A percentile compares a stretch with the other conserved stretches of the same genome.
These are phyloP conservation scores for Lepetodrilus schrolli DNA, from an alignment of 2,888 invertebrate genomes.

Conservation along the genomic window DNA sequence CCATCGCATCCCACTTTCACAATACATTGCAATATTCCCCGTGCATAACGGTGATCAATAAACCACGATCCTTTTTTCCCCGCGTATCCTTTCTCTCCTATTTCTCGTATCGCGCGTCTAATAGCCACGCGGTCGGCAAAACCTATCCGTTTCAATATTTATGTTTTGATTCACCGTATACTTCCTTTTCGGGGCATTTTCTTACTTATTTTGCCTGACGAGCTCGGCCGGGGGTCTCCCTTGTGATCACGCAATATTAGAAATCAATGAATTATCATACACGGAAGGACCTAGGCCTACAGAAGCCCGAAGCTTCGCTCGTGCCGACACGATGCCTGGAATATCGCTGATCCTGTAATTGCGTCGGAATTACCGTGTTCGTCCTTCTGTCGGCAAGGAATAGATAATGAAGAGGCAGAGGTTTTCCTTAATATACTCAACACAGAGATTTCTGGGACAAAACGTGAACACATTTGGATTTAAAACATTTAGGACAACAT, in stretches of 20 bases:
- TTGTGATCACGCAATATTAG: neutral
- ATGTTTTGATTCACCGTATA: neutral
- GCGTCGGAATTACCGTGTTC: neutral
- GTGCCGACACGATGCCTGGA: neutral
- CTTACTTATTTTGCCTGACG: slow-evolving; percentile 6
- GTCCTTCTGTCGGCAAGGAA: neutral
- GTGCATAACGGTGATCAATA: no score
- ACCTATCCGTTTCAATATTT: slow-evolving; percentile 10
- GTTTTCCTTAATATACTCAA: neutral
- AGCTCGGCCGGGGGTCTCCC: neutral
- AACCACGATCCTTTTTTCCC: no score
- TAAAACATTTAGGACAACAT: no score
- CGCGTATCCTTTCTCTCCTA: no score
- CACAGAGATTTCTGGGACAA: no score
- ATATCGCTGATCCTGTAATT: neutral
- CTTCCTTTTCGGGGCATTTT: neutral
- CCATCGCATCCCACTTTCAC: no score
- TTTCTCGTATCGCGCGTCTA: no score
- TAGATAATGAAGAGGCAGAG: neutral
- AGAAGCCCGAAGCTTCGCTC: no score
- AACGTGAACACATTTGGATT: no score
- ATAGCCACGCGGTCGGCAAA: neutral
- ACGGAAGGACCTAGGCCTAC: no score
- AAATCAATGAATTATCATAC: slow-evolving; percentile 12
- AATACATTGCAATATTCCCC: no score